Evolutionary conservation across 2,888 invertebrate species (phyloP).

Genomic region (Drosophila colorata): DNA sequence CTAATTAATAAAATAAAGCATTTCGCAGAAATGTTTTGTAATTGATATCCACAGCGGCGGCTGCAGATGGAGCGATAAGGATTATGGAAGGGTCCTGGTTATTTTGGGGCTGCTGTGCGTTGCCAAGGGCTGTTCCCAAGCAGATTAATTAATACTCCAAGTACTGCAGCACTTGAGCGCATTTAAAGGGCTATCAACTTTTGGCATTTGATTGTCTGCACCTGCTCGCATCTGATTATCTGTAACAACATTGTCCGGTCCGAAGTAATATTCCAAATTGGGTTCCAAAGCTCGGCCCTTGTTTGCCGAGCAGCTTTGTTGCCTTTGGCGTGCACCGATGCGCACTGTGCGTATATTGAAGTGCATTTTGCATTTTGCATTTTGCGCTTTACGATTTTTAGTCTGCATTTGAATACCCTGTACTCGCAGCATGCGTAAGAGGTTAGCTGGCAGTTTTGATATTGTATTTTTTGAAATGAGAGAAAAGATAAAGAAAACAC

Average conservation of each 20-base stretch:
- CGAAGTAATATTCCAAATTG: slow-evolving; percentile 10
- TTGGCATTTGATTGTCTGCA: slow-evolving; percentile 45
- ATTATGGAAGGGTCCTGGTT: not conserved
- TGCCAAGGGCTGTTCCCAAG: slow-evolving; percentile 48
- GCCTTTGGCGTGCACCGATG: slow-evolving; percentile 68
- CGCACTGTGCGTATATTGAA: slow-evolving; percentile 71
- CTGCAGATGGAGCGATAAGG: slow-evolving; percentile 20
- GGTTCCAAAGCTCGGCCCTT: slow-evolving; percentile 11
- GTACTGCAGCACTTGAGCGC: slow-evolving; percentile 21
- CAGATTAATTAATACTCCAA: slow-evolving; percentile 54
- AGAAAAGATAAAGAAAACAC: no score
- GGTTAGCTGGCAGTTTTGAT: no score
- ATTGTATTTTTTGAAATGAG: no score
- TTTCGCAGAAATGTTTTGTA: slow-evolving; percentile 46
- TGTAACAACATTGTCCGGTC: slow-evolving; percentile 27
- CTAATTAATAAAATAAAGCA: slow-evolving; percentile 70
- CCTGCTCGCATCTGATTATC: slow-evolving; percentile 37
- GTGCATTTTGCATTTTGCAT: slow-evolving; percentile 59
- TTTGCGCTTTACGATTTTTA: slow-evolving; percentile 39
- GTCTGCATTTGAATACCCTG: slow-evolving; percentile 34
- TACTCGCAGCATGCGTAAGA: not conserved
- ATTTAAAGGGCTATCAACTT: slow-evolving; percentile 43
- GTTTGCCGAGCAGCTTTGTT: slow-evolving; percentile 40
- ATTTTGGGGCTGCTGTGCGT: slow-evolving; percentile 49
- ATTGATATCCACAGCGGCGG: slow-evolving; percentile 57